Base-by-base conservation (phyloP, 2,888 invertebrate species). In the Augiades crinisus region DNA sequence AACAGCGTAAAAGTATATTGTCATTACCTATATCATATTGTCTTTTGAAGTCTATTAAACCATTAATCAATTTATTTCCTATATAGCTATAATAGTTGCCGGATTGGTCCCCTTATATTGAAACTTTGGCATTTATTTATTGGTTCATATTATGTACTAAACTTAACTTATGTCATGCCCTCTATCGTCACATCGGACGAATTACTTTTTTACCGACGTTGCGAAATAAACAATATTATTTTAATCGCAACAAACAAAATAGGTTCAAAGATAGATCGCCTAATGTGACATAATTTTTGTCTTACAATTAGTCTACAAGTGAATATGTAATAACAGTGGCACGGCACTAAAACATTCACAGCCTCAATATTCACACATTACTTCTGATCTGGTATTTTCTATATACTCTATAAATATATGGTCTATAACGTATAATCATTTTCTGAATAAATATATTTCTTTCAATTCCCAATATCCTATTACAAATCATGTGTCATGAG, bases 401-500 rank as follows among this genome's bases (percentile, higher is more conserved):
- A n/a, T n/a, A n/a, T n/a, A n/a, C n/a, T n/a, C n/a, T n/a, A n/a
- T n/a, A n/a, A n/a, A n/a, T n/a, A n/a, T 13, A 22, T 38, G 21
- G 24, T 22, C 19, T 3, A 27, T 24, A 7, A 22, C 24, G 13
- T 40, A 12, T 14, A 14, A 14, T 13, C 16, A 13, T 13, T 13
- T 33, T 8, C 33, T 33, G 33, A 33, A 33, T 16, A 30, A 30
- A 30, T 30, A 30, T 30, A 30, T n/a, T 22, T 22, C 10, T 5
- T 30, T 30, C 5, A 30, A 27, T 10, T 30, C 6, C 5, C 27
- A 10, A 27, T 10, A 12, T 12, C 2, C 30, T 30, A 30, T 3
- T n/a, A 30, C 30, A 10, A 30, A 5, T n/a, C n/a, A 30, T 47
- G 66, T 78, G 81, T 80, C 78, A 81, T 79, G 79, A 78, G 65